Base-by-base conservation (phyloP, 1,140 invertebrate genomes). In the Eubasilissa regina region DNA sequence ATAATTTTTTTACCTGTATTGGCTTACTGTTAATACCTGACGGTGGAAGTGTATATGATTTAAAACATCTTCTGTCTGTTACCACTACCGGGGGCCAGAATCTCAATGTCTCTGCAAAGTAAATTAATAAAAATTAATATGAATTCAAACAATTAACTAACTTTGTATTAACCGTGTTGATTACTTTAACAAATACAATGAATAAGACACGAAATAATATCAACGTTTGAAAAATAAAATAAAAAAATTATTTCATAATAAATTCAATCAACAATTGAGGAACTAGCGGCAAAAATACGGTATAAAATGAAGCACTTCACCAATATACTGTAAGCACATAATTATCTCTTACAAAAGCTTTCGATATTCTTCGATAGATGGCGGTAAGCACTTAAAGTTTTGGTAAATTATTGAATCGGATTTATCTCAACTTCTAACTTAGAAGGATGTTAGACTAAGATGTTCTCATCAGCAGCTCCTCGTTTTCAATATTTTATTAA, bases 221-320 rank as follows among this genome's bases (percentile, higher is more conserved):
- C 7, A 35, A 64, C 10, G 25, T 10, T 21, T 15, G 19, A 58
- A 19, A 58, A 15, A 58, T 58, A 10, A 10, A 10, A 15, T 58
- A 48, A 10, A 58, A 15, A 15, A 76, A 53, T 74, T 87, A 56
- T 10, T 82, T 80, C 68, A 51, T 47, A 62, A 15, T 93, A 4
- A 84, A 84, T 0, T 89, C 77, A 0, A 91, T 89, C 85, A 89
- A 89, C 78, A 93, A 93, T 84, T 92, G 83, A 79, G n/a, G n/a
- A n/a, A n/a, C n/a, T n/a, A n/a, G n/a, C n/a, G n/a, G n/a, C n/a
- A n/a, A n/a, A n/a, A n/a, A n/a, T n/a, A n/a, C n/a, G n/a, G n/a
- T n/a, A n/a, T n/a, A n/a, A n/a, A n/a, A n/a, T n/a, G n/a, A n/a
- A n/a, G n/a, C n/a, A n/a, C n/a, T n/a, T n/a, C n/a, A n/a, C n/a